Evolutionary conservation across 2,888 invertebrate genomes (phyloP), one percentile per base, ranked within the genome.

Genomic region (Dendrolimus pini): DNA sequence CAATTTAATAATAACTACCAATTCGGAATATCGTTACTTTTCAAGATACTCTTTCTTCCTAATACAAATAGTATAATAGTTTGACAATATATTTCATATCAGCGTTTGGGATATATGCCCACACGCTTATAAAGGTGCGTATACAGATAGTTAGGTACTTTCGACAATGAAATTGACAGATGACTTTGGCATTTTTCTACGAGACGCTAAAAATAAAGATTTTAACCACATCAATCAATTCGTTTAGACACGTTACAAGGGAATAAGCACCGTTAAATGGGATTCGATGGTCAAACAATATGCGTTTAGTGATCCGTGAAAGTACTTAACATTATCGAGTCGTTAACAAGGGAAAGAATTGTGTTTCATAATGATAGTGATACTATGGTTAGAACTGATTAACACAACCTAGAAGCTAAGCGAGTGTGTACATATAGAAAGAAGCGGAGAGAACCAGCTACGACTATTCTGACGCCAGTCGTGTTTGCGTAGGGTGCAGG

Each of bases 341-440:
- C 74, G 82, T 80, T 88, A 89, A 87, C 78, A 66, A 82, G 74
- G 68, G 66, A 76, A 82, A 84, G 82, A 88, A 87, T 84, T 83
- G 81, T 65, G 78, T 85, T 85, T 80, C 77, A 80, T 82, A 75
- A 83, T 83, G 77, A 83, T 83, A 82, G 77, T 79, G 75, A 79
- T 80, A 74, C 74, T 78, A 77, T 85, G 81, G 83, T 86, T 81
- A 83, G 81, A 78, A 75, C 69, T 83, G 75, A 84, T 90, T 90
- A 89, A 72, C 81, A 74, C 78, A 67, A 65, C 60, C 67, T 69
- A 68, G 71, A 61, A 75, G 81, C 75, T 86, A 89, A 88, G 74
- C 78, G 75, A 69, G 68, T 73, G 62, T 63, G 81, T 70, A 85
- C 76, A 89, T 79, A 61, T 67, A 71, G 69, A 74, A 69, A 75